Evolutionary conservation across 2,888 invertebrate species (phyloP), one percentile per base, ranked within the genome.

Genomic region (Iselma pallidipennis): DNA sequence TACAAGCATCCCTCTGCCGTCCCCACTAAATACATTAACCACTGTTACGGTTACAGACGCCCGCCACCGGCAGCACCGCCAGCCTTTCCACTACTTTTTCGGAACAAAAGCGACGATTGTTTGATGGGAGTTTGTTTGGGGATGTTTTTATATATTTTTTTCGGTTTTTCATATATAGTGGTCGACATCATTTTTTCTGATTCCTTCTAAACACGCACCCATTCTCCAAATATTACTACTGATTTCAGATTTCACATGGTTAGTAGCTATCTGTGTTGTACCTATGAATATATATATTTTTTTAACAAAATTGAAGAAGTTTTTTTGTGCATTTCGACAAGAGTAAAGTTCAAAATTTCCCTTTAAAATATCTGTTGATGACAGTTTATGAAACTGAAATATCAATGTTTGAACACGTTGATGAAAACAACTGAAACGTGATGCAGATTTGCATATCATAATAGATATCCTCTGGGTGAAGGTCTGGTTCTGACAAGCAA

Each of bases 21-120:
- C 71, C 70, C 67, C 66, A 63, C 72, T 63, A 68, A 68, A 68
- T 68, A 70, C 66, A 66, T 67, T 69, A 71, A 71, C 67, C 69
- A 65, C 59, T 67, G 68, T 71, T 68, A 66, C 65, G 67, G 42
- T 66, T 68, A 50, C 52, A 57, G 62, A 31, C 57, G 33, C 65
- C 55, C 23, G 57, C 51, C 62, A 63, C 56, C 65, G 63, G 61
- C 67, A 1, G n/a, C 14, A 3, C 4, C 14, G 14, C 59, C 66
- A 63, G 63, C 63, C 62, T 68, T 68, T 66, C 63, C 63, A 29
- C 45, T 61, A 54, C 48, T 21, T 51, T 33, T 31, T 16, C 37
- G 26, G 28, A 50, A 59, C 53, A 54, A 54, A 61, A 55, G 51
- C 49, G 56, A 10, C 53, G 49, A 56, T 63, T 31, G 49, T 59